Evolutionary conservation across 2,888 invertebrate genomes (phyloP), one percentile per base, ranked within the genome.

Genomic region (Cyaniris semiargus): DNA sequence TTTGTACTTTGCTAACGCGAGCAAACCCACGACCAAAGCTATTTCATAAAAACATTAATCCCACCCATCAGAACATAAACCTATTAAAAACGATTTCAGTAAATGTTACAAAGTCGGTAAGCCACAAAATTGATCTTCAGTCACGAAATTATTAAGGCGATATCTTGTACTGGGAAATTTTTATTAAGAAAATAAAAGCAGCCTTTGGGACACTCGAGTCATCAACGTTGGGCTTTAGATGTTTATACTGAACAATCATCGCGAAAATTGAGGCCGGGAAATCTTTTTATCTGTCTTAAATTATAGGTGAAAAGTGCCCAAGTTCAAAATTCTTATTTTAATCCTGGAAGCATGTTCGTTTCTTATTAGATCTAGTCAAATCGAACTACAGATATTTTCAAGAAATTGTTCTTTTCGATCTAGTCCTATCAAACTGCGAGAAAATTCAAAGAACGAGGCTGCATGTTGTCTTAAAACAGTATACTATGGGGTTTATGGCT

Each of bases 101-200:
- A 53, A 53, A 48, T 27, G 74, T 53, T 6, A 74, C 53, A 48
- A 53, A 53, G 48, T 48, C 74, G 18, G n/a, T 74, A 53, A 74
- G 74, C 74, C 74, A 74, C 53, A 48, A 15, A 74, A 74, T 74
- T 48, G 74, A 53, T 74, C 74, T 18, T 15, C 74, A 27, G 74
- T 48, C 74, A 74, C 74, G 74, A 74, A 74, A 53, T 74, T 27
- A 74, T 74, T 74, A 74, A 74, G 27, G 74, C 44, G 15, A 31
- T 72, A 10, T 48, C 15, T 48, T 72, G 44, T 48, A 48, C 44
- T 48, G 27, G 6, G 23, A 23, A 13, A 15, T 48, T 60, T 31
- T 58, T 71, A 76, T 56, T 75, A 78, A 70, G 75, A 74, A 48
- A 74, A 74, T 48, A 53, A 66, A 66, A 66, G 31, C 6, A 66